Conservation (phyloP, 2,888 invertebrate species). For the Troides helena region DNA sequence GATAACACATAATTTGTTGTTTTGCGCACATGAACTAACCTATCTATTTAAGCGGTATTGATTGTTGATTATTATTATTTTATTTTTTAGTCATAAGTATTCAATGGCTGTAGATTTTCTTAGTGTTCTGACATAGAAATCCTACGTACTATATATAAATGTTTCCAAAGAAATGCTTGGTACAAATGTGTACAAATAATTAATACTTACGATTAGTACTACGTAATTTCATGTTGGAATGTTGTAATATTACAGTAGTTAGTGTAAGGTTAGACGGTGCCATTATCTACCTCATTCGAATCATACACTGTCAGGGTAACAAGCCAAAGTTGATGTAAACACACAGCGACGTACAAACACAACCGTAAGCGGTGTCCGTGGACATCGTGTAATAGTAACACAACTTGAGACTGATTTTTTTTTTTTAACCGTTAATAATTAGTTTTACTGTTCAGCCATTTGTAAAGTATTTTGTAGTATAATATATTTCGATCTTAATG, state of each 20-base stretch:
- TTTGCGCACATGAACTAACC: conserved; percentile 66
- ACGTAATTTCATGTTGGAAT: conserved; percentile 73
- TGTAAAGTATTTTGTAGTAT: not conserved
- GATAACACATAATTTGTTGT: conserved; percentile 52
- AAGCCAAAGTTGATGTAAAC: conserved; percentile 72
- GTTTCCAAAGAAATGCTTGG: conserved; percentile 79
- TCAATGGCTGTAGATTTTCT: conserved; percentile 60
- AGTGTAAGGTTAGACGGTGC: conserved; percentile 65
- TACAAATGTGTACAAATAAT: conserved; percentile 78
- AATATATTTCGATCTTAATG: not conserved
- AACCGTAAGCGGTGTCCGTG: conserved; percentile 47
- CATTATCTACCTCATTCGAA: conserved; percentile 74
- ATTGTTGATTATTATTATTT: conserved; percentile 80
- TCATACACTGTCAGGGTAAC: conserved; percentile 68
- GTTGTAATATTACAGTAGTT: conserved; percentile 70
- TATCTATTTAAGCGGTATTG: conserved; percentile 59
- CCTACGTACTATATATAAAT: conserved; percentile 53
- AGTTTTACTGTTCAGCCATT: conserved; percentile 31
- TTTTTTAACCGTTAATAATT: conserved; percentile 29
- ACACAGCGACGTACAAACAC: conserved; percentile 66
- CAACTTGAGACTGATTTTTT: conserved; percentile 64
- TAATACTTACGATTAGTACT: conserved; percentile 60
- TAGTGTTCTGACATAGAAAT: conserved; percentile 50
- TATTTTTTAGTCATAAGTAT: conserved; percentile 65
- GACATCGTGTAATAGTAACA: conserved; percentile 41